Conservation (phyloP, 2,888 invertebrate species). For the Philopedon plagiatum region DNA sequence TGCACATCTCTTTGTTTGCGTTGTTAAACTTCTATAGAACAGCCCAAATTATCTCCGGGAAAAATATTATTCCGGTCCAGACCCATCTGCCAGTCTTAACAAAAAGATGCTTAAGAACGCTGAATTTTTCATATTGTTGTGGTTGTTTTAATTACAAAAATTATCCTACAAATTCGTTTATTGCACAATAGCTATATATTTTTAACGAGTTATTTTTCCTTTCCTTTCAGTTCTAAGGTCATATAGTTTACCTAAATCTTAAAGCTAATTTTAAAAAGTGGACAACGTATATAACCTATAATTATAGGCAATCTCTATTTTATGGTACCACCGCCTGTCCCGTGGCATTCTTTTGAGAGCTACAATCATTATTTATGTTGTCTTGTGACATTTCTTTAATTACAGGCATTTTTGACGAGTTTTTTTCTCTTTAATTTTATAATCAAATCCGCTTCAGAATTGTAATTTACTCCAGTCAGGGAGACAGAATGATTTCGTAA, state of each 20-base stretch:
- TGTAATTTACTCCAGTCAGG: conserved; percentile 34
- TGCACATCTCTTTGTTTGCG: not conserved
- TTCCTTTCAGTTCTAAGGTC: conserved; percentile 36
- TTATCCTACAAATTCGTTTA: not conserved
- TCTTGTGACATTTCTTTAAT: conserved; percentile 52
- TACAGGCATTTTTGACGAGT: conserved; percentile 36
- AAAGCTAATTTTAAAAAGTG: conserved; percentile 66
- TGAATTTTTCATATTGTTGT: not conserved
- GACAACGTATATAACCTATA: conserved; percentile 65
- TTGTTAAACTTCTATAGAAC: conserved; percentile 17
- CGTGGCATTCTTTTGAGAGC: conserved; percentile 62
- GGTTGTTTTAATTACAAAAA: conserved; percentile 6
- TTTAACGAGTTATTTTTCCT: conserved; percentile 25
- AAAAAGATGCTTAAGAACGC: not conserved
- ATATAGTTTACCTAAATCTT: conserved; percentile 43
- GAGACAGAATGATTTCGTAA: conserved; percentile 43
- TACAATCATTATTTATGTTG: conserved; percentile 60
- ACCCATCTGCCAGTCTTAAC: not conserved
- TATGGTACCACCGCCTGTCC: conserved; percentile 62
- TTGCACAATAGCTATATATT: conserved; percentile 7
- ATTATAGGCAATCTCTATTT: conserved; percentile 67
- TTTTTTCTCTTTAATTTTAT: conserved; percentile 36
- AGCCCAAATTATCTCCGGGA: not conserved
- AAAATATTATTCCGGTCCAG: not conserved
- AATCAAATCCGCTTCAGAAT: conserved; percentile 28